A percentile compares a stretch with the other conserved stretches of the same genome.
Evolutionary conservation across 2,888 invertebrate genomes (phyloP).

Genomic region (Rotaria sp.): DNA sequence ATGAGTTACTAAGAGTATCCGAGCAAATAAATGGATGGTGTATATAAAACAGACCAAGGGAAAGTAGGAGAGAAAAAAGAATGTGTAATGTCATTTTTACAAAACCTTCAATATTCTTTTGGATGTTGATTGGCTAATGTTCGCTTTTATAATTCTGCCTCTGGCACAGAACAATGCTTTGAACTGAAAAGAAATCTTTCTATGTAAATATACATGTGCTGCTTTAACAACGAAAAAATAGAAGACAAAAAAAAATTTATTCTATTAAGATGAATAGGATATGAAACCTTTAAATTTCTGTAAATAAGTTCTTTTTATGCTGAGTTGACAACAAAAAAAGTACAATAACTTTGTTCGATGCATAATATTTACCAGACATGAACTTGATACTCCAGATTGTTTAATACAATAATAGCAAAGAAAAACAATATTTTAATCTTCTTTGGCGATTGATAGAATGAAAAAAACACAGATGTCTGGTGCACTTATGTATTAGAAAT

Average conservation of each 20-base stretch:
- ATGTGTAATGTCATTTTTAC: background rate
- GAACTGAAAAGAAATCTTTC: background rate
- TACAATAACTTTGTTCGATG: no score
- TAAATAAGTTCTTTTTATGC: no score
- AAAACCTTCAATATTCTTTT: background rate
- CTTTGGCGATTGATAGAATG: no score
- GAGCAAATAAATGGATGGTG: background rate
- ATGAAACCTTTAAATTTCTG: background rate
- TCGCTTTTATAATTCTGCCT: background rate
- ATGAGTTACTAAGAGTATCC: background rate
- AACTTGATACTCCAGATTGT: no score
- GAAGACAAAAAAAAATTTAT: background rate
- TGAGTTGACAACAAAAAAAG: no score
- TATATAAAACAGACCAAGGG: background rate
- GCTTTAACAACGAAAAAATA: background rate
- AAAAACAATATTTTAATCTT: no score
- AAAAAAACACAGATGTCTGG: no score
- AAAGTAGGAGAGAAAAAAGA: background rate
- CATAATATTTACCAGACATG: no score
- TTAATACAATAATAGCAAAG: no score
- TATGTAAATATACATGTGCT: background rate
- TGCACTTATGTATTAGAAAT: no score
- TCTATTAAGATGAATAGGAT: background rate
- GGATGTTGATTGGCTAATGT: background rate
- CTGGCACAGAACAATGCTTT: background rate